Conservation (phyloP, 2,888 invertebrate species). For the Orthosia incerta region DNA sequence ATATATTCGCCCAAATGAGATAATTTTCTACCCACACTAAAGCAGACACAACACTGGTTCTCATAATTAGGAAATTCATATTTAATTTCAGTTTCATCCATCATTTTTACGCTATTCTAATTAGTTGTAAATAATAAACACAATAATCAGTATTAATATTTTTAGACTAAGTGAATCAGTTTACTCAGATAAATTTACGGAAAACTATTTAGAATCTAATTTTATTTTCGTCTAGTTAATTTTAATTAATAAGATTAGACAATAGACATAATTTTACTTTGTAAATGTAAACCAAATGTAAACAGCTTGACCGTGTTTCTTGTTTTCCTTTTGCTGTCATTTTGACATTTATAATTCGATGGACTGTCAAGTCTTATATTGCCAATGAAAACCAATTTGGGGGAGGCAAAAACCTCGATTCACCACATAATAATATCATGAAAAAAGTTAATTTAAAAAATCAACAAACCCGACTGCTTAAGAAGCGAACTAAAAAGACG, state of each 20-base stretch:
- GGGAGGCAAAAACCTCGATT: no score
- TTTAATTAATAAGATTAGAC: background rate
- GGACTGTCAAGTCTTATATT: background rate
- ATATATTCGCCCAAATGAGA: slow-evolving; percentile 34
- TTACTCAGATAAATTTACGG: background rate
- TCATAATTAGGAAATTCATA: slow-evolving; percentile 47
- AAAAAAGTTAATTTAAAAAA: no score
- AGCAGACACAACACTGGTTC: slow-evolving; percentile 53
- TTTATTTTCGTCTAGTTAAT: background rate
- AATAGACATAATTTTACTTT: background rate
- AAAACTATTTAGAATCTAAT: no score
- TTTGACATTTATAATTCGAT: background rate
- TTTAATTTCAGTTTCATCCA: slow-evolving; percentile 60
- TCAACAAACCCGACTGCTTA: no score
- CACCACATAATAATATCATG: no score
- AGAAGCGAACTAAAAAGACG: no score
- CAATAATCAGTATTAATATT: background rate
- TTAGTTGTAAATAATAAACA: background rate
- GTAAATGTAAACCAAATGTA: no score
- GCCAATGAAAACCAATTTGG: no score
- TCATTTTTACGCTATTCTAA: slow-evolving; percentile 24
- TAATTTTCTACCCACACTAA: slow-evolving; percentile 63
- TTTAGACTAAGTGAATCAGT: background rate
- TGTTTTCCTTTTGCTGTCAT: slow-evolving; percentile 25
- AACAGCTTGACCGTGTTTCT: no score